Evolutionary conservation across 2,888 invertebrate species (phyloP).

Genomic region (Cheilosia vulpina): DNA sequence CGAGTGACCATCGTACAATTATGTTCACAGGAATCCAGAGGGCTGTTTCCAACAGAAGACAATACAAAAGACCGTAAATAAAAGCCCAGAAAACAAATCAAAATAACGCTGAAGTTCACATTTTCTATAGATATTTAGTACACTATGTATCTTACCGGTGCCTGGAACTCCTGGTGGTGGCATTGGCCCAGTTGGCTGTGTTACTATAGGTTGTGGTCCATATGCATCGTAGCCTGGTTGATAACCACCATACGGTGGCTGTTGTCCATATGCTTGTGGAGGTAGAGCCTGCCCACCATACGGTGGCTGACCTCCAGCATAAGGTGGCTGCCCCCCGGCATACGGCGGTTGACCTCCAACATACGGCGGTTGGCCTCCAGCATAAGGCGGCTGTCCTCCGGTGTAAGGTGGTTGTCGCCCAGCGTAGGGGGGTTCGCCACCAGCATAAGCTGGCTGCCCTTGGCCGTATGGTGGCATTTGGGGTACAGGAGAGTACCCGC

Average conservation of each 20-base stretch:
- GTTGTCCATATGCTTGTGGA: conserved; percentile 55
- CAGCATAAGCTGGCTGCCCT: conserved; percentile 61
- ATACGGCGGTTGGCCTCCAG: conserved; percentile 56
- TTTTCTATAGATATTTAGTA: too few relatives aligned
- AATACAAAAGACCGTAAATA: too few relatives aligned
- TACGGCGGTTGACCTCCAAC: conserved; percentile 68
- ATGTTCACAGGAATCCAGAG: too few relatives aligned
- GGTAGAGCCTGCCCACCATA: conserved; percentile 29
- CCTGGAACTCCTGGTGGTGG: conserved; percentile 48
- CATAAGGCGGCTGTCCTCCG: conserved; percentile 57
- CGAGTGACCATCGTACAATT: too few relatives aligned
- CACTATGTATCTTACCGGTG: conserved; percentile 22
- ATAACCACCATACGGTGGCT: conserved; percentile 74
- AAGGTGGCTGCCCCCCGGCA: conserved; percentile 61
- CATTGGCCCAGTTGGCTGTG: conserved; percentile 79
- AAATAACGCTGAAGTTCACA: too few relatives aligned
- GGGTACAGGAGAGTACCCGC: conserved; percentile 82
- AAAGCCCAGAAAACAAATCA: too few relatives aligned
- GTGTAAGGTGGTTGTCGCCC: conserved; percentile 67
- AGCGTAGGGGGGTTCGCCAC: conserved; percentile 78
- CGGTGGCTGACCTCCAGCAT: conserved; percentile 71
- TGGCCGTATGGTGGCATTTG: conserved; percentile 80
- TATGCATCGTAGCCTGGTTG: conserved; percentile 78
- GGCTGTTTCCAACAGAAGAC: too few relatives aligned
- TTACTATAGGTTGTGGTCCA: conserved; percentile 79